These are phyloP conservation scores for Xerus rutilus DNA, from an alignment of 2,797 vertebrate genomes.

Conservation along the genomic window DNA sequence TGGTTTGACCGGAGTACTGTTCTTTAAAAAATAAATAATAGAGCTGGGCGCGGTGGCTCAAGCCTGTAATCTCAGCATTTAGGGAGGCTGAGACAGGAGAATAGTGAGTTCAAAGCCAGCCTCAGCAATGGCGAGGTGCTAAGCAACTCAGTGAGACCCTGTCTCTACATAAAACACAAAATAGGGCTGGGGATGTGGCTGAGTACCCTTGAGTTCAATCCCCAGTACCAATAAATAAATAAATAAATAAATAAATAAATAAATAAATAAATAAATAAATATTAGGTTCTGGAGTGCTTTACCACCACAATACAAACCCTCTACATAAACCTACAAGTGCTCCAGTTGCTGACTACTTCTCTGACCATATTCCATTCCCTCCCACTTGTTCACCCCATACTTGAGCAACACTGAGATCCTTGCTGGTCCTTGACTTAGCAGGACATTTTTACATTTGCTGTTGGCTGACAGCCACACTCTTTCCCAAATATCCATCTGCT, in stretches of 20 bases:
- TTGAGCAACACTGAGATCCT: neutral
- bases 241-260: no score
- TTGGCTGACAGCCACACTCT: neutral
- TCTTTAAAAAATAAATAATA: neutral
- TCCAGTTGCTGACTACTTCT: neutral
- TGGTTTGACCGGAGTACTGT: neutral
- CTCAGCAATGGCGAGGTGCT: no score
- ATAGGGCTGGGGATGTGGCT: no score
- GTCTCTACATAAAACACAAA: no score
- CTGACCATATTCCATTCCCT: neutral
- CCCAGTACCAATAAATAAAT: no score
- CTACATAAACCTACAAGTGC: neutral
- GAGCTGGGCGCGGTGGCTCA: no score
- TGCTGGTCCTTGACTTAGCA: neutral
- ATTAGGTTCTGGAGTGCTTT: neutral
- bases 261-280: neutral
- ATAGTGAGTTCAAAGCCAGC: no score
- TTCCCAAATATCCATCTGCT: neutral
- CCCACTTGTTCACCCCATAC: neutral
- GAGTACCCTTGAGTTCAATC: no score
- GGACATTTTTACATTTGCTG: neutral
- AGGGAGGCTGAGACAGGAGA: no score
- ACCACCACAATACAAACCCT: neutral
- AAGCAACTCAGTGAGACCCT: no score
- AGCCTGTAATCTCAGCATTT: no score